Evolutionary conservation across 35 echinoderm and acorn worm species (phyloP).

Genomic region (Heliocidaris erythrogramma): DNA sequence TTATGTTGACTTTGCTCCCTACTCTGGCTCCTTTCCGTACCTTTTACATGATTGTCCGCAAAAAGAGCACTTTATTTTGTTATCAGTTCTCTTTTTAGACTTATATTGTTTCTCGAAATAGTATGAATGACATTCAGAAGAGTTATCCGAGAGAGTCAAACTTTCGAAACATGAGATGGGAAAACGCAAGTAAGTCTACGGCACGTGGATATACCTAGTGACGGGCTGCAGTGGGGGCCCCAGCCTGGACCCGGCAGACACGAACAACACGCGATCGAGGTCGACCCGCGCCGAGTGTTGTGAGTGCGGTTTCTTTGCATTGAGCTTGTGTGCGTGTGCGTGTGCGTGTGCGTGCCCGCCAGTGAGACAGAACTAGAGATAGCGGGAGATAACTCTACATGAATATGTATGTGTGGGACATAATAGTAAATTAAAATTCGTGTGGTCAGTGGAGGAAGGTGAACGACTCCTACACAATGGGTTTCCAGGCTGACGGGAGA

Average conservation of each 20-base stretch:
- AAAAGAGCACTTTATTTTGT: background rate
- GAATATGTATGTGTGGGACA: background rate
- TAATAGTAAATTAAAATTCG: background rate
- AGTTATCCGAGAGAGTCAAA: background rate
- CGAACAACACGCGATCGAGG: background rate
- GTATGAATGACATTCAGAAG: background rate
- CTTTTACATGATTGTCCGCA: background rate
- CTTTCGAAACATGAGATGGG: background rate
- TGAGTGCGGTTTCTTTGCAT: background rate
- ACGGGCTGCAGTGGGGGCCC: too few relatives aligned
- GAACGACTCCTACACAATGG: background rate
- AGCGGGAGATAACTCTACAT: background rate
- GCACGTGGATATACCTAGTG: background rate
- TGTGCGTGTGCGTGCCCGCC: background rate
- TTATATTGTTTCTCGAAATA: background rate
- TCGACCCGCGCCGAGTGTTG: background rate
- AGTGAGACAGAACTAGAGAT: background rate
- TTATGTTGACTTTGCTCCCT: background rate
- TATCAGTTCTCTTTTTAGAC: background rate
- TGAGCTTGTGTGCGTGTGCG: background rate
- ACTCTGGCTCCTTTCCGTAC: background rate
- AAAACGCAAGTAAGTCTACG: background rate
- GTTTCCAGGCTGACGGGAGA: background rate
- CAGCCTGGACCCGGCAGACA: background rate
- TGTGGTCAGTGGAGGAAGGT: background rate